A percentile compares a stretch with the other conserved stretches of the same genome.
Conservation (phyloP, 1,140 invertebrate species). For the Luehdorfia chinensis region DNA sequence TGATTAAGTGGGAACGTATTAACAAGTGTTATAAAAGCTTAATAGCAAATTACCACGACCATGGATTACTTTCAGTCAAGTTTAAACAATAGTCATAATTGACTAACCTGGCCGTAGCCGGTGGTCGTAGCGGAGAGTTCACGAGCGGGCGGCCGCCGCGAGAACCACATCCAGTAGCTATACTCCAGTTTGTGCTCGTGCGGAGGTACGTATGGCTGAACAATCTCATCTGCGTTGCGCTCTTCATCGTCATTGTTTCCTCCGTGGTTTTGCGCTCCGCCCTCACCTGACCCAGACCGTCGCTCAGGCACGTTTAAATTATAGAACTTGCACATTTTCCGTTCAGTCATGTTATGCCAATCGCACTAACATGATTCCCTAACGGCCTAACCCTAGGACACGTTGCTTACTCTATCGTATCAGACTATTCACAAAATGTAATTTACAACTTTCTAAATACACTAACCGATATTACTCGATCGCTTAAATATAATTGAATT, state of each 20-base stretch:
- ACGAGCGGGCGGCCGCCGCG: slow-evolving; percentile 79
- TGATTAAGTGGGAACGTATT: no score
- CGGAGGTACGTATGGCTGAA: slow-evolving; percentile 82
- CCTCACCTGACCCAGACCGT: slow-evolving; percentile 53
- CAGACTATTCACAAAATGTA: slow-evolving; percentile 35
- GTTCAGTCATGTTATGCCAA: slow-evolving; percentile 73
- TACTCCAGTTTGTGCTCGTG: slow-evolving; percentile 93
- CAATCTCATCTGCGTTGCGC: slow-evolving; percentile 45
- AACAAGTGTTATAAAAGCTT: no score
- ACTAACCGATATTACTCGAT: slow-evolving; percentile 34
- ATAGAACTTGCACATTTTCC: slow-evolving; percentile 76
- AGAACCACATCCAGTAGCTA: slow-evolving; percentile 94
- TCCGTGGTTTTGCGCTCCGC: slow-evolving; percentile 40
- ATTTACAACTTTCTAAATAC: slow-evolving; percentile 30
- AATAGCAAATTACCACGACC: no score
- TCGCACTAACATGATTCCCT: slow-evolving; percentile 68
- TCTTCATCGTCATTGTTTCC: slow-evolving; percentile 56
- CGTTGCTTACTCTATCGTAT: slow-evolving; percentile 52
- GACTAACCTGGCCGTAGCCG: slow-evolving; percentile 67
- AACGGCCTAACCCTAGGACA: slow-evolving; percentile 73
- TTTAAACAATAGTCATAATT: no score
- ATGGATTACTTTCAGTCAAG: no score
- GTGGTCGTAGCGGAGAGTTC: slow-evolving; percentile 55
- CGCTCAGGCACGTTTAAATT: slow-evolving; percentile 73
- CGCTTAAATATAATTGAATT: slow-evolving; percentile 34